Conservation (phyloP, 2,113 vertebrate species). For the Muscicapa adusta region DNA sequence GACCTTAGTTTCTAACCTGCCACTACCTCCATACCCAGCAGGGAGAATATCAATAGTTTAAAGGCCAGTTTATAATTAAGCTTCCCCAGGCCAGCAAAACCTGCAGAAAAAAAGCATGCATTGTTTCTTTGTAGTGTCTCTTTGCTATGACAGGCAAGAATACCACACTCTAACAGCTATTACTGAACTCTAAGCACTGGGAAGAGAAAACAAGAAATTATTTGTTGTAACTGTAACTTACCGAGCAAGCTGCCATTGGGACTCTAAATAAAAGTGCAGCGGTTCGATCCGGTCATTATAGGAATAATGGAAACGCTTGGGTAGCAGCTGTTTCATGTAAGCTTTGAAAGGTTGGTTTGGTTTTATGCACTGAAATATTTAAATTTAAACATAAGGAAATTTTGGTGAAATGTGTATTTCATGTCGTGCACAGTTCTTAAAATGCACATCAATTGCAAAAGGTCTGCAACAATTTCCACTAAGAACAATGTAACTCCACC, state of each 20-base stretch:
- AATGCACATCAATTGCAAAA: not conserved
- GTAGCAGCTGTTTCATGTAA: slow-evolving; percentile 89
- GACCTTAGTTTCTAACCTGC: not conserved
- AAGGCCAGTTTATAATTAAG: not conserved
- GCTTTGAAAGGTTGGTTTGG: slow-evolving; percentile 86
- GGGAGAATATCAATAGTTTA: not conserved
- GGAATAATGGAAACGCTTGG: slow-evolving; percentile 92
- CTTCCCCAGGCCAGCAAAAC: not conserved
- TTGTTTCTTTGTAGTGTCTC: not conserved
- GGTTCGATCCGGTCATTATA: slow-evolving; percentile 85
- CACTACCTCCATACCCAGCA: not conserved
- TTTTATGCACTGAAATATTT: slow-evolving; percentile 79
- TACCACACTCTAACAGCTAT: not conserved
- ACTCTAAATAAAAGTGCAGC: slow-evolving; percentile 85
- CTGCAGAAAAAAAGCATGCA: not conserved
- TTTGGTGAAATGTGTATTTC: not conserved
- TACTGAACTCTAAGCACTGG: not conserved
- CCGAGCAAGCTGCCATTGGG: slow-evolving; percentile 90
- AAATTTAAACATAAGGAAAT: not conserved
- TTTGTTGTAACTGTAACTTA: slow-evolving; percentile 68
- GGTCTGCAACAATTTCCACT: not conserved
- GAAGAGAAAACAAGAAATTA: not conserved
- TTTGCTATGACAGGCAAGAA: not conserved
- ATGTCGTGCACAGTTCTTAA: not conserved
- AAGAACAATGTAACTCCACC: not conserved